These are phyloP conservation scores for Protosalanx chinensis DNA, from an alignment of 2,797 vertebrate genomes.

Conservation along the genomic window DNA sequence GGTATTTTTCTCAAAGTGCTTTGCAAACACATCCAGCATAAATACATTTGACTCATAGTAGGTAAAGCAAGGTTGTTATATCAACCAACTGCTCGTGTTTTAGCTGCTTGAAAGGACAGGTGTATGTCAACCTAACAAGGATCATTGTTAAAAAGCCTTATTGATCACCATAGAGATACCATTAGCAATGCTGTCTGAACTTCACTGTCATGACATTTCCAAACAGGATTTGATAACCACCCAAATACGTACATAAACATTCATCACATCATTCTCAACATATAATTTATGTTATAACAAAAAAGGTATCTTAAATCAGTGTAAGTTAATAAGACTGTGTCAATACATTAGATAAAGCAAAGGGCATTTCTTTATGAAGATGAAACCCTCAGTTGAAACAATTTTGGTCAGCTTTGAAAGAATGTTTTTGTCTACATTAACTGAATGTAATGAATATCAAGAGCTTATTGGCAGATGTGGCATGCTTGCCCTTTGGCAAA, in stretches of 20 bases:
- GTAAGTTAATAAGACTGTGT: slow-evolving; percentile 16
- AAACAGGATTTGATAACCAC: neutral
- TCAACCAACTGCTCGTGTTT: slow-evolving; percentile 54
- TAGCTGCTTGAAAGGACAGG: slow-evolving; percentile 44
- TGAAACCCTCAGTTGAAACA: neutral
- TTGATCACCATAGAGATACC: slow-evolving; percentile 31
- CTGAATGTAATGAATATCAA: neutral
- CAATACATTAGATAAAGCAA: slow-evolving; percentile 18
- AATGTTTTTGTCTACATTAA: neutral
- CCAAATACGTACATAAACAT: neutral
- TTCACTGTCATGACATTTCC: neutral
- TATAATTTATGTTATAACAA: slow-evolving; percentile 3
- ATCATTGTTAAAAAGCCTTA: slow-evolving; percentile 39
- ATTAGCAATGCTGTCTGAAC: neutral
- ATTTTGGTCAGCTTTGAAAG: neutral
- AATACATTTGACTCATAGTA: neutral
- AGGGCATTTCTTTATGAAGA: neutral
- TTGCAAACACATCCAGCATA: neutral
- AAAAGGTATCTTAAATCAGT: slow-evolving; percentile 19
- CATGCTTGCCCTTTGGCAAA: neutral
- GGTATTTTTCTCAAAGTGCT: neutral
- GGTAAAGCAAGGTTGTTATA: neutral
- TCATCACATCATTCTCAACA: neutral
- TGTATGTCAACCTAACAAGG: slow-evolving; percentile 50
- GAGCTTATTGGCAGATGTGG: slow-evolving; percentile 6